Evolutionary conservation across 2,888 invertebrate genomes (phyloP), one percentile per base, ranked within the genome.

Genomic region (Cheilosia vulpina): DNA sequence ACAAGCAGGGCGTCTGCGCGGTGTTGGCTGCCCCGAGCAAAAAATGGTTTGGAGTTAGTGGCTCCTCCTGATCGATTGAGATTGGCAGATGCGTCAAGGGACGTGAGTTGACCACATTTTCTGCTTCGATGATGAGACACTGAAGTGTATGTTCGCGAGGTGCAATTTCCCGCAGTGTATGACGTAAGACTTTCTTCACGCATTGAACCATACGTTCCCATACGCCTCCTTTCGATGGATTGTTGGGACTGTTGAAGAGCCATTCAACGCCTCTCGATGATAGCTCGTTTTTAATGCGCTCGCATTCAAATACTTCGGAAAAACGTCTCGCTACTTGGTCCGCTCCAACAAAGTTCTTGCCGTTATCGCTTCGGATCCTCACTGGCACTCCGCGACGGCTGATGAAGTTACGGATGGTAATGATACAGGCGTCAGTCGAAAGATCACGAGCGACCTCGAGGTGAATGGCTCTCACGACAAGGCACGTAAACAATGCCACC

Each of bases 351-450:
- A 87, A 87, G 66, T 87, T 81, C 21, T 72, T 87, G 7, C 84
- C 87, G 11, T 83, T 87, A 60, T 87, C 85, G 31, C 60, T 73
- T 5, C 81, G 80, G 17, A 88, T 81, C 15, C 78, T 21, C 2
- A 65, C n/a, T n/a, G n/a, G n/a, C n/a, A n/a, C 50, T 27, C 87
- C 87, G 27, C 88, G 58, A 6, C 87, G 85, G 57, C 83, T 87
- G 11, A 88, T 87, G 58, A 87, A 87, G 45, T 88, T 88, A 17
- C 82, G 31, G 11, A 88, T 73, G 19, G 71, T 52, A 7, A 41
- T 82, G 9, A 88, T 75, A 53, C 84, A 88, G 0, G 87, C 65
- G 34, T 88, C 87, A 0, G 85, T 87, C 4, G 84, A 82, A 11
- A 88, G 43, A 58, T 87, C 73, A 3, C 17, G 11, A 0, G 87